A percentile compares a stretch with the other conserved stretches of the same genome.
These are phyloP conservation scores for Conus ventricosus DNA, from an alignment of 1,140 invertebrate species.

Conservation along the genomic window DNA sequence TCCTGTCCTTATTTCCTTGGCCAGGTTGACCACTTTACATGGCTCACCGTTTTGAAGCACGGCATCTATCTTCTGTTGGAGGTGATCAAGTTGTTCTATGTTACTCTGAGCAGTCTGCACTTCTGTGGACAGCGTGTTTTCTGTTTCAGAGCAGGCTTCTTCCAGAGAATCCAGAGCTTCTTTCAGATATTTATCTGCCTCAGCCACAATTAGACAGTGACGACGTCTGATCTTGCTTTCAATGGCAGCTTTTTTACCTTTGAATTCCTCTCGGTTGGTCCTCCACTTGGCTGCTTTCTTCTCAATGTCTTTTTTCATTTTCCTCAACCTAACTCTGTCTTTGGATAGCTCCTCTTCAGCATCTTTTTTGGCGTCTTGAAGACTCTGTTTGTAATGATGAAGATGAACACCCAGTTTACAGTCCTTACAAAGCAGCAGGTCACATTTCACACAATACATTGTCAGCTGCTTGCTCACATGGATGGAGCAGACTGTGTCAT, in stretches of 20 bases:
- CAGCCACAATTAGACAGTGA: background rate
- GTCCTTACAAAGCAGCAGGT: background rate
- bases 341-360: background rate
- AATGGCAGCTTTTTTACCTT: background rate
- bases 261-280: background rate
- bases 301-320: background rate
- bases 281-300: background rate
- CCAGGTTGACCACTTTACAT: background rate
- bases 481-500: background rate
- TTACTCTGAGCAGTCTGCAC: background rate
- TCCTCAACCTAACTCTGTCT: background rate
- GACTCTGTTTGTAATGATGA: background rate
- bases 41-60: background rate
- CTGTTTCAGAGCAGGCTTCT: background rate
- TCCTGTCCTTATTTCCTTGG: background rate
- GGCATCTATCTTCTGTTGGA: background rate
- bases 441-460: background rate
- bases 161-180: too few relatives aligned
- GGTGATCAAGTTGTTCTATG: background rate
- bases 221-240: background rate
- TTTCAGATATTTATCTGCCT: background rate
- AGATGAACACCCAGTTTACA: constrained; percentile 4
- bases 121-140: background rate
- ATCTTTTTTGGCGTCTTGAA: background rate
- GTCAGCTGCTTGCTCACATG: background rate